phyloP scores from a whole-genome alignment of 2,888 invertebrate species.

The Apamea anceps region DNA sequence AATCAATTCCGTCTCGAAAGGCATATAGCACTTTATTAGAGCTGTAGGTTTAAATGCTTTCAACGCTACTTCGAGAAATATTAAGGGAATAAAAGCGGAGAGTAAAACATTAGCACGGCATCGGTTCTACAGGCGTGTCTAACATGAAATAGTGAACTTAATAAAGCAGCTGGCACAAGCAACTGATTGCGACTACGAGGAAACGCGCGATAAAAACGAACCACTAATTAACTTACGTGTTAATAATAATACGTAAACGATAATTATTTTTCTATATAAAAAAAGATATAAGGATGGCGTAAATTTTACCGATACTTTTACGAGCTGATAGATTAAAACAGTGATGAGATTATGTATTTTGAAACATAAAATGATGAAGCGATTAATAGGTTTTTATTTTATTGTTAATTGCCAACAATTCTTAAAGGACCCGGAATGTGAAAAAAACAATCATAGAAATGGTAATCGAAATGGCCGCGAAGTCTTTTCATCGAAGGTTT shows the following conservation, averaged over 20 bases:
- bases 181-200: conserved; percentile 34
- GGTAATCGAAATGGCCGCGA: neutral
- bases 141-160: conserved; percentile 72
- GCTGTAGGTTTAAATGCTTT: conserved; percentile 46
- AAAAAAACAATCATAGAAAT: neutral
- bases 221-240: conserved; percentile 44
- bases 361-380: neutral
- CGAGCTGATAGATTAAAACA: conserved; percentile 20
- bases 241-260: conserved; percentile 11
- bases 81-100: conserved; percentile 72
- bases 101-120: conserved; percentile 72
- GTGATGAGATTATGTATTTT: conserved; percentile 15
- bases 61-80: conserved; percentile 69
- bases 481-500: neutral
- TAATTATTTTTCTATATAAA: conserved; percentile 11
- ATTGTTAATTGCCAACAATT: neutral
- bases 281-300: neutral
- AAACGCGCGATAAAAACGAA: conserved; percentile 35
- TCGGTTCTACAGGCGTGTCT: conserved; percentile 72
- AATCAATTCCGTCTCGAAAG: conserved; percentile 49
- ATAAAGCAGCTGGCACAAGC: conserved; percentile 57
- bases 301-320: conserved; percentile 37
- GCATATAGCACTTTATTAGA: conserved; percentile 49
- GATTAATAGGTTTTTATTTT: conserved; percentile 13
- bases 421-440: neutral